Conservation (phyloP, 2,888 invertebrate species). For the Caenorhabditis becei region DNA sequence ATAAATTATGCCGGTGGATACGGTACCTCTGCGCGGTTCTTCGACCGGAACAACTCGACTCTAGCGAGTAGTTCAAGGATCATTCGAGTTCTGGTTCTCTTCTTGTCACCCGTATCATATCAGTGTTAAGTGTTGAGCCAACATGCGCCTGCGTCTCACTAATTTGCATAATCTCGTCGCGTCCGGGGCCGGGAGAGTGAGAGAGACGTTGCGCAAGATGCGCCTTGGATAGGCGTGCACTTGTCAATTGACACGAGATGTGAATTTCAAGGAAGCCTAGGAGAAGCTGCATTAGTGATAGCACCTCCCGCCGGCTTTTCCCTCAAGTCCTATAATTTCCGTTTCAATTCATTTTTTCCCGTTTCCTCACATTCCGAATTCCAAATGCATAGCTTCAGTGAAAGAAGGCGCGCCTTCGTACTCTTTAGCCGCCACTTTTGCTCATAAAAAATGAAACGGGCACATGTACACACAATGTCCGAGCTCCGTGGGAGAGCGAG, state of each 20-base stretch:
- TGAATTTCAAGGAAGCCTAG: not conserved
- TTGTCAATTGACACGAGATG: conserved; percentile 63
- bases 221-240: conserved; percentile 18
- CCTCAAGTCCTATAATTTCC: too few species aligned
- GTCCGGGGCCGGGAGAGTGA: not conserved
- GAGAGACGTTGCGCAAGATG: conserved; percentile 23
- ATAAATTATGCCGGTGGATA: conserved; percentile 21
- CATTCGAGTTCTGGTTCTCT: conserved; percentile 10
- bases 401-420: not conserved
- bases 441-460: conserved; percentile 52
- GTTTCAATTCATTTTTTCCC: too few species aligned
- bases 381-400: conserved; percentile 43
- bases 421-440: conserved; percentile 35
- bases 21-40: not conserved
- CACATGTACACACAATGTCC: conserved; percentile 14
- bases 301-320: not conserved
- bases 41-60: not conserved
- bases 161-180: conserved; percentile 25
- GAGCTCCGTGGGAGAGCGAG: not conserved
- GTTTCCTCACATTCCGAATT: conserved; percentile 23
- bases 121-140: conserved; percentile 34
- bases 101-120: conserved; percentile 29
- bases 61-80: conserved; percentile 30
- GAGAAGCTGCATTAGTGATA: conserved; percentile 3
- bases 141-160: conserved; percentile 32